Conservation (phyloP, 2,797 vertebrate genomes). For the Schizopygopsis pylzovi region DNA sequence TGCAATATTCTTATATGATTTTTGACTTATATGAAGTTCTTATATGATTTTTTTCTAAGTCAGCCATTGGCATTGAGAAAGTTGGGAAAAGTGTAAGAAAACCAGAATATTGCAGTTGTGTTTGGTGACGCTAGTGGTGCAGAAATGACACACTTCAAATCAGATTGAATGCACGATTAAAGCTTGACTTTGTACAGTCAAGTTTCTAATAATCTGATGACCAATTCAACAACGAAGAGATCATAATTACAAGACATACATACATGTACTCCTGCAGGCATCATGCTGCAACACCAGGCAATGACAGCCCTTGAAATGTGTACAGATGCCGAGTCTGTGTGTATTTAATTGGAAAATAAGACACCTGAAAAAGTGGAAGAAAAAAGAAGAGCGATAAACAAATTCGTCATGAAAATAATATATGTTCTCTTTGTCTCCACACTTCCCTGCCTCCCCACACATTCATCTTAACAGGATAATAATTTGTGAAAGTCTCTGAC, state of each 20-base stretch:
- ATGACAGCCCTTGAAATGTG: constrained; percentile 49
- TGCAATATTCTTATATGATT: background rate
- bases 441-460: constrained; percentile 83
- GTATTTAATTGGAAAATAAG: constrained; percentile 47
- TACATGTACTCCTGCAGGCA: background rate
- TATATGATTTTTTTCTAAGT: background rate
- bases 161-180: constrained; percentile 15
- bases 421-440: constrained; percentile 80
- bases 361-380: constrained; percentile 54
- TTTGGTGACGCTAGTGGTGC: background rate
- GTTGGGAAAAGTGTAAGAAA: background rate
- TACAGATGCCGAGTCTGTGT: constrained; percentile 53
- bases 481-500: constrained; percentile 88
- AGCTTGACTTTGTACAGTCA: background rate
- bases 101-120: background rate
- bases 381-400: constrained; percentile 76
- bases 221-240: constrained; percentile 23
- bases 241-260: constrained; percentile 14
- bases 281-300: constrained; percentile 15
- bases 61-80: background rate
- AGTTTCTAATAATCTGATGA: background rate
- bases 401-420: constrained; percentile 80
- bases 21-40: too few species aligned
- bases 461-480: constrained; percentile 88
- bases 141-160: background rate